Percentiles rank a stretch among this genome's conserved stretches.
Conservation (phyloP, 1,140 invertebrate species). For the Spodoptera frugiperda region DNA sequence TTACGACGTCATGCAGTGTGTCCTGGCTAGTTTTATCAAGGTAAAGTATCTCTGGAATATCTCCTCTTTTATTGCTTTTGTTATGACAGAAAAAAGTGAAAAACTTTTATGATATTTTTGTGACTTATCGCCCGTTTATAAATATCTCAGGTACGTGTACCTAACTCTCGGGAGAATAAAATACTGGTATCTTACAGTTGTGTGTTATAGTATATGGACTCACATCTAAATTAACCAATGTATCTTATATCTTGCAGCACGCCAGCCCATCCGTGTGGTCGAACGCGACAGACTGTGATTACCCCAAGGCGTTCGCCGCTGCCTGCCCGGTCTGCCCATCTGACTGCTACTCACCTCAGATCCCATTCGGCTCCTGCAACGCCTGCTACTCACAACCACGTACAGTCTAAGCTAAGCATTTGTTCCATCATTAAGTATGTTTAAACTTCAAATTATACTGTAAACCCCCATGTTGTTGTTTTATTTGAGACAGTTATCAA, state of each 20-base stretch:
- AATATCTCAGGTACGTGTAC: too few relatives aligned
- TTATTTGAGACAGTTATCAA: too few relatives aligned
- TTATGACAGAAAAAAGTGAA: too few relatives aligned
- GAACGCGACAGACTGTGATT: slow-evolving; percentile 45
- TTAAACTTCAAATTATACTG: too few relatives aligned
- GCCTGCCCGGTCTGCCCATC: slow-evolving; percentile 67
- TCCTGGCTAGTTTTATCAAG: slow-evolving; percentile 62
- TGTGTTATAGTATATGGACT: too few relatives aligned
- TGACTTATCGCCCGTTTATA: too few relatives aligned
- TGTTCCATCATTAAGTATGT: background rate
- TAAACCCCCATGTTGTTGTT: too few relatives aligned
- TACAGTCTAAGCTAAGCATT: background rate
- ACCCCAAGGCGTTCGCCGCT: slow-evolving; percentile 60
- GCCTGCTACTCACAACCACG: slow-evolving; percentile 61
- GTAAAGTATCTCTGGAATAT: too few relatives aligned
- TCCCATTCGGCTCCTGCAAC: slow-evolving; percentile 72
- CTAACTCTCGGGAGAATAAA: too few relatives aligned
- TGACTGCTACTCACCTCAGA: slow-evolving; percentile 61
- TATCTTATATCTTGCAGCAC: slow-evolving; percentile 56
- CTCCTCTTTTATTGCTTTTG: too few relatives aligned
- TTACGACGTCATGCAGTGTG: slow-evolving; percentile 68
- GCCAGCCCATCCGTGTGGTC: slow-evolving; percentile 63
- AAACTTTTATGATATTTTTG: too few relatives aligned
- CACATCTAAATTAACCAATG: slow-evolving; percentile 6
- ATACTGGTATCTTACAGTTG: too few relatives aligned